These are phyloP conservation scores for Pseudomyrmex concolor DNA, from an alignment of 1,140 invertebrate genomes.

Conservation along the genomic window DNA sequence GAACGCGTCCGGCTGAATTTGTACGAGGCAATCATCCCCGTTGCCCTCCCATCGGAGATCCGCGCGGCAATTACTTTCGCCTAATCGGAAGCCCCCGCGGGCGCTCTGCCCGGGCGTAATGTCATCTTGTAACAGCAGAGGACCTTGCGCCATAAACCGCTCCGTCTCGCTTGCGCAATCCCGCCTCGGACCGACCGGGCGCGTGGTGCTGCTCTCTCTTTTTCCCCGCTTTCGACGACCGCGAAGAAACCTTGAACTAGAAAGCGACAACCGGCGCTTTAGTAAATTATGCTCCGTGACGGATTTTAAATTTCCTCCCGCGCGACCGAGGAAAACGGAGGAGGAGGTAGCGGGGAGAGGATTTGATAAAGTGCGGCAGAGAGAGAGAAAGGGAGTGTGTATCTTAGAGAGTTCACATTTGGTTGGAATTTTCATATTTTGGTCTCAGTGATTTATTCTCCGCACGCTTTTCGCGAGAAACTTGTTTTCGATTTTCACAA, in stretches of 20 bases:
- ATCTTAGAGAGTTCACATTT: too few relatives aligned
- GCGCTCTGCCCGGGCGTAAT: constrained; percentile 35
- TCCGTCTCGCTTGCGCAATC: constrained; percentile 36
- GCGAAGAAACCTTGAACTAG: constrained; percentile 29
- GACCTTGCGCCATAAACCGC: constrained; percentile 50
- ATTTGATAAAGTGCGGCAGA: not conserved
- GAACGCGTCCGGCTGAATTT: constrained; percentile 50
- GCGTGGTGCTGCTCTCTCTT: not conserved
- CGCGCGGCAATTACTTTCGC: constrained; percentile 62
- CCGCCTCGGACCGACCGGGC: not conserved
- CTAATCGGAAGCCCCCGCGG: constrained; percentile 54
- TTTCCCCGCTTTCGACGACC: not conserved
- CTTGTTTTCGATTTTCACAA: too few relatives aligned
- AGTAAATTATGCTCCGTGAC: constrained; percentile 8
- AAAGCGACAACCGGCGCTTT: constrained; percentile 18
- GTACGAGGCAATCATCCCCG: constrained; percentile 44
- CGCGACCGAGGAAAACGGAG: too few relatives aligned
- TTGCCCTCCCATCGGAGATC: constrained; percentile 5
- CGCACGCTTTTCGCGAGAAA: too few relatives aligned
- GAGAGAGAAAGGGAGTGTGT: too few relatives aligned
- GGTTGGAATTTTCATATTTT: too few relatives aligned
- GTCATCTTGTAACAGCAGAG: constrained; percentile 33
- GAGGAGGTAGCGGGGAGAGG: too few relatives aligned
- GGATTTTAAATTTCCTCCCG: constrained; percentile 20
- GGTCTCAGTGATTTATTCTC: too few relatives aligned